Evolutionary conservation across 2,797 vertebrate species (phyloP).

Genomic region (Vireo griseus): DNA sequence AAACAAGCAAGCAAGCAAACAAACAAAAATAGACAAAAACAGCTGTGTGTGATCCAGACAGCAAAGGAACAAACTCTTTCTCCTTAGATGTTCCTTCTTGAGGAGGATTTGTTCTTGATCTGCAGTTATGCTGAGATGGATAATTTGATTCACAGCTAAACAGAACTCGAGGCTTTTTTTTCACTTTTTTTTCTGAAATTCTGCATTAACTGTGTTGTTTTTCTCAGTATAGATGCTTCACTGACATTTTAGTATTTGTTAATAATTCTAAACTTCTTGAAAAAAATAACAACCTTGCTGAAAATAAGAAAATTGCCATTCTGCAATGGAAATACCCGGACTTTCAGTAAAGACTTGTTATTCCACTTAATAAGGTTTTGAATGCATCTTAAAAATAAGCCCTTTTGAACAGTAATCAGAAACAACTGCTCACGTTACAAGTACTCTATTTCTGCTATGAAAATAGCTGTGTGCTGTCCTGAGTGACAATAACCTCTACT

Average conservation of each 20-base stretch:
- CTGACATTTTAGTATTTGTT: not conserved
- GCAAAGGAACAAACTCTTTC: not conserved
- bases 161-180: not conserved
- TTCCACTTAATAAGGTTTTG: not conserved
- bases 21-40: not conserved
- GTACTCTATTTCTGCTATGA: not conserved
- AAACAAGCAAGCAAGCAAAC: not conserved
- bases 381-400: not conserved
- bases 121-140: not conserved
- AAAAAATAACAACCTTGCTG: not conserved
- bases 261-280: not conserved
- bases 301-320: not conserved
- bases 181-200: not conserved
- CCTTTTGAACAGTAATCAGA: not conserved
- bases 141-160: not conserved
- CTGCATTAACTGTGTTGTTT: not conserved
- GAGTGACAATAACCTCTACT: not conserved
- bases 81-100: not conserved
- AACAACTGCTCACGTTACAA: not conserved
- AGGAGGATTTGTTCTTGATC: not conserved
- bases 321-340: not conserved
- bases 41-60: not conserved
- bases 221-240: not conserved
- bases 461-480: not conserved
- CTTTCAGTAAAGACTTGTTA: not conserved